These are phyloP conservation scores for Amphiprion clarkii DNA, from an alignment of 2,797 vertebrate species.

Conservation along the genomic window DNA sequence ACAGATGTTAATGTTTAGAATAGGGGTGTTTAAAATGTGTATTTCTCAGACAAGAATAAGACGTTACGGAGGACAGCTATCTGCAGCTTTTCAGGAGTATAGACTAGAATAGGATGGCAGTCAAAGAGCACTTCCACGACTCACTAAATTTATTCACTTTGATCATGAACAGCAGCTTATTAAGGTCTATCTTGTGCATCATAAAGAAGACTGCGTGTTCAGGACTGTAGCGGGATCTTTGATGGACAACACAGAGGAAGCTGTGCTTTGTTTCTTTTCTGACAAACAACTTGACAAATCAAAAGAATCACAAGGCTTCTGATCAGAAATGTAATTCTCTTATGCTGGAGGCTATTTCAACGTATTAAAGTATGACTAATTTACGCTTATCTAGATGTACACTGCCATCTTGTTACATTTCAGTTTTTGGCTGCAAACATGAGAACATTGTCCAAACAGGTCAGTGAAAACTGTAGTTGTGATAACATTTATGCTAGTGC, in stretches of 20 bases:
- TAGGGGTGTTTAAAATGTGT: not conserved
- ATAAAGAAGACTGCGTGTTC: conserved; percentile 27
- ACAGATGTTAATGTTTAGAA: conserved; percentile 25
- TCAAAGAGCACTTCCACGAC: conserved; percentile 35
- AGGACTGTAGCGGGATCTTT: conserved; percentile 22
- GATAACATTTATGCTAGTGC: not conserved
- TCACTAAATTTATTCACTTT: conserved; percentile 58
- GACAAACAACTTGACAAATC: conserved; percentile 32
- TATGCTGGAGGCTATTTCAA: not conserved
- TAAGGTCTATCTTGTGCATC: conserved; percentile 36
- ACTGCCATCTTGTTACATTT: conserved; percentile 2
- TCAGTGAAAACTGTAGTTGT: not conserved
- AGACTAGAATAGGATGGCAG: conserved; percentile 16
- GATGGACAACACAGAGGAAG: conserved; percentile 6
- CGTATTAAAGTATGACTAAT: conserved; percentile 32
- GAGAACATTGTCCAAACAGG: conserved; percentile 2
- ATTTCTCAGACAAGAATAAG: not conserved
- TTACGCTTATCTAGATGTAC: conserved; percentile 10
- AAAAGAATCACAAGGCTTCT: conserved; percentile 19
- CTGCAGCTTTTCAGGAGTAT: conserved; percentile 11
- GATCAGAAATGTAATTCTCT: not conserved
- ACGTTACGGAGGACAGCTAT: not conserved
- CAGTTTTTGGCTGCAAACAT: conserved; percentile 13
- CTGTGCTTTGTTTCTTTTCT: conserved; percentile 15
- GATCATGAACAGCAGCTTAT: conserved; percentile 47